Evolutionary conservation across 2,888 invertebrate species (phyloP), one percentile per base, ranked within the genome.

Genomic region (Pristionchus japonicus): DNA sequence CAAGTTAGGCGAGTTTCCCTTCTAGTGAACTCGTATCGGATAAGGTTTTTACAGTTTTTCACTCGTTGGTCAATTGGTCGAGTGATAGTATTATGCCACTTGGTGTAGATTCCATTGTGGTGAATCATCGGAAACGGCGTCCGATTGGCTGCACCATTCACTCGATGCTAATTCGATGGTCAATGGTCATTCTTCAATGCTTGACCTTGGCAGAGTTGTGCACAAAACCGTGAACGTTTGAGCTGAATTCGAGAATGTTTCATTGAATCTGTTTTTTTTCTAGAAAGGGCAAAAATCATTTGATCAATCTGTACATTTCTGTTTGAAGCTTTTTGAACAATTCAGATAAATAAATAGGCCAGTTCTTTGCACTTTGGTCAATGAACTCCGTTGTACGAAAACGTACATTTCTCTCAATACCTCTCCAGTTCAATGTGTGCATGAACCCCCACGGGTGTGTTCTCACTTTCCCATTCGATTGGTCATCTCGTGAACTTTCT

Each of bases 1-100:
- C 40, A 31, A 15, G 70, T 74, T 74, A 40, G 70, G 70, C 70
- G 70, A 74, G 70, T 74, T 74, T 64, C 70, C n/a, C 70, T 40
- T 37, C 23, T 74, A 40, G 70, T 40, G 37, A 74, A 74, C 70
- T 74, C 40, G 70, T 17, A 64, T 31, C 64, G 64, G 64, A 64
- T 64, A 64, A 34, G 15, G 27, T 64, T 31, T 27, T 57, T 31
- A 31, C 64, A 64, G 64, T 64, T 64, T 64, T 64, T 64, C 64
- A 31, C 31, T 64, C 3, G 64, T 64, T 64, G 64, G 64, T 64
- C 64, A 34, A 31, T 0, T 64, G 64, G 64, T 64, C 64, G 17
- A 64, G 3, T 64, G 15, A 15, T 34, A 11, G 13, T 1, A 31
- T 11, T 23, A 23, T 7, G 64, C 31, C 27, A 64, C 31, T 64